Evolutionary conservation across 2,797 vertebrate species (phyloP).

Genomic region (Coranthus polyacanthus): DNA sequence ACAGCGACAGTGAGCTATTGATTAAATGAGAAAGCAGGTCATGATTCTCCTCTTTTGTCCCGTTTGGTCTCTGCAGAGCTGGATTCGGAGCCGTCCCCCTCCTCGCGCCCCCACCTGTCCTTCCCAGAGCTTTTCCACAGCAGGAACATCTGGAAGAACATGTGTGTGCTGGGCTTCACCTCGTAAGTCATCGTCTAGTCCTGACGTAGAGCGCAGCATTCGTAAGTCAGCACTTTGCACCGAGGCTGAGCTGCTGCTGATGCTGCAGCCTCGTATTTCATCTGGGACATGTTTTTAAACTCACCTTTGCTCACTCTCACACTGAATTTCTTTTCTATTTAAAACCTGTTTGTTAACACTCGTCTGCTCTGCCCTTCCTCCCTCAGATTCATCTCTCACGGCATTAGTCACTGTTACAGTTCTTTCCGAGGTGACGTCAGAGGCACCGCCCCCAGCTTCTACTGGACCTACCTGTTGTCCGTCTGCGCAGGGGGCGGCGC

Average conservation of each 20-base stretch:
- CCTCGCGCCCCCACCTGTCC: conserved; percentile 82
- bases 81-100: conserved; percentile 82
- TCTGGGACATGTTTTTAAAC: conserved; percentile 1
- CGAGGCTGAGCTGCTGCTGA: too few species aligned
- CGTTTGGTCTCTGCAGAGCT: conserved; percentile 80
- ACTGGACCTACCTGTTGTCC: conserved; percentile 90
- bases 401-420: conserved; percentile 93
- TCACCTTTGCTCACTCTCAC: not conserved
- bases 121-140: conserved; percentile 88
- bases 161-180: conserved; percentile 93
- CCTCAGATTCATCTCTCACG: conserved; percentile 91
- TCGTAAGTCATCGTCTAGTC: conserved; percentile 87
- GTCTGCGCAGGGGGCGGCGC: conserved; percentile 88
- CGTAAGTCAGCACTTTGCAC: too few species aligned
- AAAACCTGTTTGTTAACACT: conserved; percentile 6
- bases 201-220: too few species aligned
- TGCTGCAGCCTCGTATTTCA: conserved; percentile 27
- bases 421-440: conserved; percentile 87
- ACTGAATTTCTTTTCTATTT: conserved; percentile 13
- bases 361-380: conserved; percentile 27
- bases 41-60: conserved; percentile 1
- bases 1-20: too few species aligned
- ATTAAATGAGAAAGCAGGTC: conserved; percentile 20
- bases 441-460: conserved; percentile 88
- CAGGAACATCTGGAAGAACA: conserved; percentile 94